Conservation (phyloP, 2,888 invertebrate genomes). For the Microctonus brassicae region DNA sequence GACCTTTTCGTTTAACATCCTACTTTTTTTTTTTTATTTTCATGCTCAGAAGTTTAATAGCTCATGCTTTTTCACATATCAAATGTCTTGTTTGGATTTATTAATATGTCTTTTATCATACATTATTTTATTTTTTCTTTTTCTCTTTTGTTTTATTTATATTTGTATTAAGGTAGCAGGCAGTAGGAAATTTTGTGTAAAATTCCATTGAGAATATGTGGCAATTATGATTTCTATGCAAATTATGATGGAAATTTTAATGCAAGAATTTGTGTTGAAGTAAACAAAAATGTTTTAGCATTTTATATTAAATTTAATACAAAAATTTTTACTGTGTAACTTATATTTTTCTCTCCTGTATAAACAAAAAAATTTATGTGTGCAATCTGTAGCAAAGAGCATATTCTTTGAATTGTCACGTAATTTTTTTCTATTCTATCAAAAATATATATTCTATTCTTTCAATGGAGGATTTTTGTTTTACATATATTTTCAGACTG, state of each 20-base stretch:
- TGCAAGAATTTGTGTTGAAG: too few relatives aligned
- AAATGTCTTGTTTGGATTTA: conserved; percentile 1
- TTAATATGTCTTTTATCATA: too few relatives aligned
- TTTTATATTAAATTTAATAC: too few relatives aligned
- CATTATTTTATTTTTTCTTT: too few relatives aligned
- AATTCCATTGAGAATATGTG: too few relatives aligned
- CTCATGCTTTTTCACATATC: conserved; percentile 26
- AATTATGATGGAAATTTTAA: too few relatives aligned
- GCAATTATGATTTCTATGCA: too few relatives aligned
- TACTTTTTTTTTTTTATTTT: conserved; percentile 66
- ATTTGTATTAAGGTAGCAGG: too few relatives aligned
- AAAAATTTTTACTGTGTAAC: too few relatives aligned
- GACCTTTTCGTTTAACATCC: conserved; percentile 57
- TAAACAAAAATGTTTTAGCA: too few relatives aligned
- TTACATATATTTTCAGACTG: background rate
- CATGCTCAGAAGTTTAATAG: conserved; percentile 43
- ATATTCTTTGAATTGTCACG: conserved; percentile 31
- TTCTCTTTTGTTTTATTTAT: too few relatives aligned
- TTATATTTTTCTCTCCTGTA: conserved; percentile 57
- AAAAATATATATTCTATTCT: background rate
- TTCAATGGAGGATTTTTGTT: background rate
- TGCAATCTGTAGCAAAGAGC: conserved; percentile 40
- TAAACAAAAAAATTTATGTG: conserved; percentile 53
- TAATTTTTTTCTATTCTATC: background rate
- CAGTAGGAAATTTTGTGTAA: too few relatives aligned